Base-by-base conservation (phyloP, 2,888 invertebrate species). In the Dryobota labecula region DNA sequence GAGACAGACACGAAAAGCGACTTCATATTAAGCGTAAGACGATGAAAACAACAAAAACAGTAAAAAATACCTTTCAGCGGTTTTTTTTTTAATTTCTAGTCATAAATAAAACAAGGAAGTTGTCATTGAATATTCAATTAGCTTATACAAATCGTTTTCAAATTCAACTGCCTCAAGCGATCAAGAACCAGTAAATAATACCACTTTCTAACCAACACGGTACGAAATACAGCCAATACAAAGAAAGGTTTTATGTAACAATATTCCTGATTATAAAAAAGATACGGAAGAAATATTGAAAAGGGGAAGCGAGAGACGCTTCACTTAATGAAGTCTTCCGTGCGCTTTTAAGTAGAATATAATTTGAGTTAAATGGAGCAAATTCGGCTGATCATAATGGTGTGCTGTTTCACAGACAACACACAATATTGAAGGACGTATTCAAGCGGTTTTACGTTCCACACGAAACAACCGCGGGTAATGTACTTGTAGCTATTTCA, bases 371-470 rank as follows among this genome's bases (percentile, higher is more conserved):
- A 83, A 88, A 88, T 87, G 86, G 80, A 82, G 80, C 84, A 77
- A 81, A 76, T 86, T 88, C 84, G 84, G 78, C 82, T 85, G 86
- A 87, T 85, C 84, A 86, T 86, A 86, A 86, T 81, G 78, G 77
- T 72, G 78, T 84, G 78, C 79, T 82, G 82, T 87, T 86, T 77
- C 79, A 73, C 76, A 85, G 79, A 86, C 73, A 84, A 80, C 80
- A 68, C 74, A 71, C 73, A 82, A 83, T 78, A 80, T 82, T 75
- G 70, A 63, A 64, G n/a, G 51, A 71, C 7, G 70, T 74, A 71
- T 76, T 72, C 49, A 63, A 70, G 63, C 65, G 61, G 43, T 41
- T 64, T 69, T 62, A 63, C 45, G 45, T 70, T 58, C 20, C 63
- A 65, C 62, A 33, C 24, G 27, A 45, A 51, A 45, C 57, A 58